Percentiles rank a stretch among this genome's conserved stretches.
phyloP scores from a whole-genome alignment of 2,113 vertebrate genomes.

The Oophaga pumilio region DNA sequence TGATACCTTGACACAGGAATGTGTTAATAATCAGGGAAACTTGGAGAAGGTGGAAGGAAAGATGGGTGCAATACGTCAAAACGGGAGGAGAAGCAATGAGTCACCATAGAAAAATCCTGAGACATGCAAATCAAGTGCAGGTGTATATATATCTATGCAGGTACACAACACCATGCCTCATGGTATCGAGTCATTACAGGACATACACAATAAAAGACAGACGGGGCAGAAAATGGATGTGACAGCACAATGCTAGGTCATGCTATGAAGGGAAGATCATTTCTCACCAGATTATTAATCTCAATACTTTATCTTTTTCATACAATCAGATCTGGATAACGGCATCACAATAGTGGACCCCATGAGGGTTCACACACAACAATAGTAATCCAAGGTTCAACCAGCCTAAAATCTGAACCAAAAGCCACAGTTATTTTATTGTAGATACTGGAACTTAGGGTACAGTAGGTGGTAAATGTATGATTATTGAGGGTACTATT shows the following conservation, averaged over 20 bases:
- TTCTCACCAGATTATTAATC: not conserved
- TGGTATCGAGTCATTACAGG: not conserved
- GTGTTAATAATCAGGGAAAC: not conserved
- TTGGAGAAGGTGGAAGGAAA: not conserved
- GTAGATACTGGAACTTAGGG: too few relatives aligned
- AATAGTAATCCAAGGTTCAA: too few relatives aligned
- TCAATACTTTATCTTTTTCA: not conserved
- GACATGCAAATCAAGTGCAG: constrained; percentile 1
- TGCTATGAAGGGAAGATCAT: not conserved
- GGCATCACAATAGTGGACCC: too few relatives aligned
- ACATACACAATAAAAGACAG: not conserved
- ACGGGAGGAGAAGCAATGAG: constrained; percentile 1
- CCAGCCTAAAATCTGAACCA: too few relatives aligned
- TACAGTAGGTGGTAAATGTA: too few relatives aligned
- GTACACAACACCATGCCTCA: not conserved
- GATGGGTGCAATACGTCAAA: not conserved
- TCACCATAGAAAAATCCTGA: constrained; percentile 13
- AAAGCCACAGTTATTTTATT: too few relatives aligned
- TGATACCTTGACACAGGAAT: not conserved
- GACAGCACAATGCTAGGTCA: not conserved
- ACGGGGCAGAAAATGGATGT: not conserved
- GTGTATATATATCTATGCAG: constrained; percentile 25
- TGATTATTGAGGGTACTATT: too few relatives aligned
- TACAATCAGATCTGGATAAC: too few relatives aligned
- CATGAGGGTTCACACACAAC: too few relatives aligned